These are phyloP conservation scores for Trachops cirrhosus DNA, from an alignment of 2,797 vertebrate species.

Conservation along the genomic window DNA sequence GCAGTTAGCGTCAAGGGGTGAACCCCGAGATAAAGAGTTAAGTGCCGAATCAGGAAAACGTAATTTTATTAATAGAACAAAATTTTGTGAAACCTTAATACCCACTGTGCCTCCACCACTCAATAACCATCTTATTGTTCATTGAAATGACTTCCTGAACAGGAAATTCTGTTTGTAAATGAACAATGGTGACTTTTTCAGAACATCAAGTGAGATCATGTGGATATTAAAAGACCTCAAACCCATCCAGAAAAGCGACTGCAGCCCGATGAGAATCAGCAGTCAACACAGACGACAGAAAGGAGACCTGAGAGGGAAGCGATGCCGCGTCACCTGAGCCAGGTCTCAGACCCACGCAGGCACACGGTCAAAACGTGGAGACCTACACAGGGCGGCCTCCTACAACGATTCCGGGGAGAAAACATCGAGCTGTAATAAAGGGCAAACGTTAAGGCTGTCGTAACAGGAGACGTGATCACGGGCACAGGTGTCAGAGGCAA, in stretches of 20 bases:
- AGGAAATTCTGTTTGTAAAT: constrained; percentile 42
- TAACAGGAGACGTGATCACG: rapidly evolving
- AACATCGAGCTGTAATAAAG: neutral
- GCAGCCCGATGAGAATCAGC: neutral
- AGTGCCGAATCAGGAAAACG: neutral
- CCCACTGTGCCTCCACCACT: neutral
- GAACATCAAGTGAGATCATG: constrained; percentile 45
- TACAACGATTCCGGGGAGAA: neutral
- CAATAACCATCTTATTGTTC: neutral
- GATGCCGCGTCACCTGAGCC: neutral
- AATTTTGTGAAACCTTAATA: neutral
- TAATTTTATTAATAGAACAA: neutral
- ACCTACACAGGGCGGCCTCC: neutral
- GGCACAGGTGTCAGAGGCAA: neutral
- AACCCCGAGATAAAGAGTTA: neutral
- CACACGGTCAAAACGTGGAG: neutral
- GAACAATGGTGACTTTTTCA: constrained; percentile 33
- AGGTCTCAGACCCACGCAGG: neutral
- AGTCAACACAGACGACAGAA: neutral
- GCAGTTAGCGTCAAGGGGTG: no score
- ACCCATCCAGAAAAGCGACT: neutral
- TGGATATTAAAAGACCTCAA: constrained; percentile 32
- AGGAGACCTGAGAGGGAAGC: neutral
- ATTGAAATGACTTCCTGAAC: neutral
- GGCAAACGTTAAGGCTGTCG: neutral